A percentile compares a stretch with the other conserved stretches of the same genome.
These are phyloP conservation scores for Geophilus truncorum DNA, from an alignment of 2,888 invertebrate species.

Conservation along the genomic window DNA sequence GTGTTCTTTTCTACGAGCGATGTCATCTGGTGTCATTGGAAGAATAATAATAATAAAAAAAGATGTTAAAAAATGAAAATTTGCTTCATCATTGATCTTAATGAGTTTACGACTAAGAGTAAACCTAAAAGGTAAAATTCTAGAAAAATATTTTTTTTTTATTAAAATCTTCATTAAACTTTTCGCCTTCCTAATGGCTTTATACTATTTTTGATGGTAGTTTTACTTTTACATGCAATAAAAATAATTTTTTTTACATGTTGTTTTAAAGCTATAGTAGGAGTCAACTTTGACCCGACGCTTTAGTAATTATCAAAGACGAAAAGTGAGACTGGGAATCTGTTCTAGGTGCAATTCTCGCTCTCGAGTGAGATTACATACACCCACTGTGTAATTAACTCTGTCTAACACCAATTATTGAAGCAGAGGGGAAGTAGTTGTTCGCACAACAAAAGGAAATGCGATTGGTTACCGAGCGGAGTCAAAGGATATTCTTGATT, in stretches of 20 bases:
- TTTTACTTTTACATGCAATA: too few relatives aligned
- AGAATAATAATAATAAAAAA: not conserved
- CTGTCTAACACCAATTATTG: conserved; percentile 8
- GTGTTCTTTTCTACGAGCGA: conserved; percentile 20
- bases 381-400: not conserved
- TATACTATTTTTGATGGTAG: not conserved
- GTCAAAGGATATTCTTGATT: not conserved
- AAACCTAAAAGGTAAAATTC: not conserved
- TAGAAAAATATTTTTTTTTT: not conserved
- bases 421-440: not conserved
- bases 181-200: not conserved
- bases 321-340: not conserved
- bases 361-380: not conserved
- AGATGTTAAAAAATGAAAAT: not conserved
- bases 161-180: not conserved
- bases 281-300: not conserved
- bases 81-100: conserved; percentile 3
- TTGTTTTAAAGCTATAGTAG: too few relatives aligned
- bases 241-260: not conserved
- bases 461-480: not conserved
- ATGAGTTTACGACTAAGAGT: not conserved
- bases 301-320: not conserved
- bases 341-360: not conserved
- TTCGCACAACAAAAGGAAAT: not conserved
- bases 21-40: conserved; percentile 14